Percentiles rank a stretch among this genome's conserved stretches.
phyloP scores from a whole-genome alignment of 2,797 vertebrate genomes.

The Alca torda region DNA sequence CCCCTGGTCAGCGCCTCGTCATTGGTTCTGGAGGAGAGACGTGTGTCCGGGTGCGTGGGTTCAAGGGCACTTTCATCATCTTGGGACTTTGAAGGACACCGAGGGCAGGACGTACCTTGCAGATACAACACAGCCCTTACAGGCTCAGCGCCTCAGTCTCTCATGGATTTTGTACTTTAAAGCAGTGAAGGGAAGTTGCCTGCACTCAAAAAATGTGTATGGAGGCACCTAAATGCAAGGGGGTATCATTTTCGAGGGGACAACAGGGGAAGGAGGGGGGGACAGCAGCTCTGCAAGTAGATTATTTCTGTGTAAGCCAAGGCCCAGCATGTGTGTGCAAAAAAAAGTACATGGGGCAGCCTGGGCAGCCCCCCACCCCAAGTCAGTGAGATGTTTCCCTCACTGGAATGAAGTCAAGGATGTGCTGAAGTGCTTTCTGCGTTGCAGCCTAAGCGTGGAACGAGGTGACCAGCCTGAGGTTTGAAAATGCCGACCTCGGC shows the following conservation, averaged over 20 bases:
- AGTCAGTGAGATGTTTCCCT: not conserved
- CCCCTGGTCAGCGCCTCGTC: not conserved
- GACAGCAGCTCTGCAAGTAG: not conserved
- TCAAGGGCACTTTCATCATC: not conserved
- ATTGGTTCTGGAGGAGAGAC: not conserved
- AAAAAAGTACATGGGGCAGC: not conserved
- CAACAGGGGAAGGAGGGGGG: not conserved
- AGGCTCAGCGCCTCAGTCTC: not conserved
- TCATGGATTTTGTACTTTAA: not conserved
- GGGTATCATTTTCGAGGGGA: not conserved
- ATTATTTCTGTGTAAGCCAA: not conserved
- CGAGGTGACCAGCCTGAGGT: not conserved
- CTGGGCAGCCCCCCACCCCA: not conserved
- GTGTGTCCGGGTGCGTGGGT: not conserved
- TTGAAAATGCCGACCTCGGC: not conserved
- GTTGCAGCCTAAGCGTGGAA: not conserved
- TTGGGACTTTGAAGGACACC: not conserved
- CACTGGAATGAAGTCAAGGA: not conserved
- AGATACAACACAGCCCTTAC: not conserved
- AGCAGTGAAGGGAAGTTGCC: not conserved
- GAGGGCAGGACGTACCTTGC: not conserved
- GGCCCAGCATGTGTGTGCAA: not conserved
- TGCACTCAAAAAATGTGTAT: too few relatives aligned
- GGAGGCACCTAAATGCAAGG: not conserved
- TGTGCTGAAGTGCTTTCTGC: not conserved